Conservation (phyloP, 2,797 vertebrate genomes). For the Tapirus indicus region DNA sequence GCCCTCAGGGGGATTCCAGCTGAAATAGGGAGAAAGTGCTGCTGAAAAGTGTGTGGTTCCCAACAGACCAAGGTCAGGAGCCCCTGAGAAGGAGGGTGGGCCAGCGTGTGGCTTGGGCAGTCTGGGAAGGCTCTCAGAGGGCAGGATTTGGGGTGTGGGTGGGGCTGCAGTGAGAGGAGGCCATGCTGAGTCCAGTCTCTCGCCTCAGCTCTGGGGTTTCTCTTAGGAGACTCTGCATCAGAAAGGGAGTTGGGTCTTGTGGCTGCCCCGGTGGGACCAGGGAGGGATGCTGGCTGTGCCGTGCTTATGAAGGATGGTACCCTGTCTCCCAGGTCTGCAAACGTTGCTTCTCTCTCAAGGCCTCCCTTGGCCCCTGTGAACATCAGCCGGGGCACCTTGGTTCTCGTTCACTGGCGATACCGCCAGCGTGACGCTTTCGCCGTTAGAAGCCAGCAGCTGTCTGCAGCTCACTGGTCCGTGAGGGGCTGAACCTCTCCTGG, state of each 20-base stretch:
- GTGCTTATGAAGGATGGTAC: fast-evolving
- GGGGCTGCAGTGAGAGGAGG: neutral
- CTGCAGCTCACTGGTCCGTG: fast-evolving
- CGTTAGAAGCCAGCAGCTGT: neutral
- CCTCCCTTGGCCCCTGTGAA: neutral
- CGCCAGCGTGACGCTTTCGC: fast-evolving
- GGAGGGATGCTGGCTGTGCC: too few relatives aligned
- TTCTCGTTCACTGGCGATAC: fast-evolving
- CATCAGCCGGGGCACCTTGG: neutral
- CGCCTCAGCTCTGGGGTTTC: neutral
- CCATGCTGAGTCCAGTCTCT: too few relatives aligned
- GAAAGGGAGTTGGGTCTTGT: neutral
- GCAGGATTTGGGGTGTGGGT: neutral
- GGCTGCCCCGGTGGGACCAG: fast-evolving
- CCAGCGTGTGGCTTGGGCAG: neutral
- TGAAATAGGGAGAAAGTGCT: neutral
- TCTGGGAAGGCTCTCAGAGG: neutral
- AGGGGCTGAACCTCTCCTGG: neutral
- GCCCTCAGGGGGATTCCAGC: neutral
- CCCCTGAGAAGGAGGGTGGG: too few relatives aligned
- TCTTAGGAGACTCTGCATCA: neutral
- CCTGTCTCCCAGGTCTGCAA: neutral
- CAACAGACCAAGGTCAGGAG: neutral
- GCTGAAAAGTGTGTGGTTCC: neutral
- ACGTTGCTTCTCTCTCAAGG: neutral